Conservation (phyloP, 2,797 vertebrate genomes). For the Orestias chungarensis region DNA sequence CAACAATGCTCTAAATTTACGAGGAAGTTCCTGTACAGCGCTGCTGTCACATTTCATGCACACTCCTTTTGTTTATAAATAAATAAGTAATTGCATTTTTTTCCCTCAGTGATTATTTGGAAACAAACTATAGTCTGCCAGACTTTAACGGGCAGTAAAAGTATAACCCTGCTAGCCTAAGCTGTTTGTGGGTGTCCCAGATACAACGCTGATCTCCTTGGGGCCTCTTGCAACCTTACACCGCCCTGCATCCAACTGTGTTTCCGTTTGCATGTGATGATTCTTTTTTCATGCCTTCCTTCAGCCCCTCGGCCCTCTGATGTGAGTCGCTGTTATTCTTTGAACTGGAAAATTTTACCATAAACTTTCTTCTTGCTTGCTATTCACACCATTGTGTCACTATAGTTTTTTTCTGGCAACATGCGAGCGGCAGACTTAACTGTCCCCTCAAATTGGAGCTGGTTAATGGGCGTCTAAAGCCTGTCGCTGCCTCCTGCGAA, state of each 20-base stretch:
- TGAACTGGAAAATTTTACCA: conserved; percentile 28
- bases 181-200: not conserved
- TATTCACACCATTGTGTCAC: conserved; percentile 32
- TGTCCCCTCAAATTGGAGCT: conserved; percentile 44
- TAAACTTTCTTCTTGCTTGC: conserved; percentile 25
- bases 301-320: conserved; percentile 2
- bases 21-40: not conserved
- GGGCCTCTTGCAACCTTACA: not conserved
- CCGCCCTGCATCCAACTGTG: not conserved
- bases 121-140: not conserved
- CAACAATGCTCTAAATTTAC: not conserved
- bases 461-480: conserved; percentile 52
- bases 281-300: conserved; percentile 1
- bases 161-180: not conserved
- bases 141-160: not conserved
- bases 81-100: not conserved
- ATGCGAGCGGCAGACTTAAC: conserved; percentile 26
- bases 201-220: not conserved
- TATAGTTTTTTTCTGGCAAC: conserved; percentile 32
- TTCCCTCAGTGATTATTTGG: not conserved
- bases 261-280: conserved; percentile 4
- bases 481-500: conserved; percentile 48
- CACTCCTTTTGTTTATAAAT: not conserved
- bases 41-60: not conserved
- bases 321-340: conserved; percentile 16